These are phyloP conservation scores for Desmophyllum pertusum DNA, from an alignment of 92 coral and sea anemone species.

Conservation along the genomic window DNA sequence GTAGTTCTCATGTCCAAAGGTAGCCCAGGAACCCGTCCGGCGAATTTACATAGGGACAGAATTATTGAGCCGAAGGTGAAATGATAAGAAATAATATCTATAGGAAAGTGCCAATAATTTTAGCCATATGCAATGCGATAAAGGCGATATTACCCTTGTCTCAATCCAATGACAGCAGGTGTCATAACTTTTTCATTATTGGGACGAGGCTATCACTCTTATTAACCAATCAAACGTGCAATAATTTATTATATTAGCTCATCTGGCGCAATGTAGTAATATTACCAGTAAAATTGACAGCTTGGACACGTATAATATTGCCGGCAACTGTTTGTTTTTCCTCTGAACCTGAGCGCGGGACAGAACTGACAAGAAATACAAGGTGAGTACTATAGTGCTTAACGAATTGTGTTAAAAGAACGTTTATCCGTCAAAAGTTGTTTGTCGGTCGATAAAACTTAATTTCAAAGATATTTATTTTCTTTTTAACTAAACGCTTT, in stretches of 20 bases:
- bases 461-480: no score
- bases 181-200: not conserved
- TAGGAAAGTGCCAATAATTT: not conserved
- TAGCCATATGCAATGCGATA: no score
- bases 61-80: not conserved
- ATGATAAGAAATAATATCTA: no score
- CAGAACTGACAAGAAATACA: not conserved
- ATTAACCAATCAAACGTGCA: constrained; percentile 10
- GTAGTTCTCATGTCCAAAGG: no score
- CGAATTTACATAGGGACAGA: not conserved
- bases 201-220: not conserved
- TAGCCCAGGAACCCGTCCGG: not conserved
- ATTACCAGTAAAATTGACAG: not conserved
- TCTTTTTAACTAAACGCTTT: not conserved
- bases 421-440: no score
- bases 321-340: not conserved
- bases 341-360: not conserved
- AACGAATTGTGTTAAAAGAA: not conserved
- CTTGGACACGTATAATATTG: not conserved
- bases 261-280: not conserved
- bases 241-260: not conserved
- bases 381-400: not conserved
- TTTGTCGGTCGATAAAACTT: no score
- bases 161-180: not conserved
- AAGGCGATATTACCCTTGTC: not conserved